Evolutionary conservation across 2,113 vertebrate species (phyloP).

Genomic region (Sus scrofa): T2T-Sscrofa CM000816.6:110132501-110133000

Average conservation of each 20-base stretch:
- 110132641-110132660: slow-evolving; percentile 34
- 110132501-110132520: not conserved
- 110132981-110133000: not conserved
- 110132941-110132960: not conserved
- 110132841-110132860: not conserved
- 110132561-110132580: not conserved
- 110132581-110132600: not conserved
- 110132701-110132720: not conserved
- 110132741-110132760: slow-evolving; percentile 10
- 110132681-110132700: not conserved
- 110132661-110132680: slow-evolving; percentile 34
- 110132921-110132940: not conserved
- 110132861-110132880: not conserved
- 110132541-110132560: slow-evolving; percentile 17
- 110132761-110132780: not conserved
- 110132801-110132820: not conserved
- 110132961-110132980: slow-evolving; percentile 1
- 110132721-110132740: not conserved
- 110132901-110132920: not conserved
- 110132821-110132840: not conserved
- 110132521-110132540: slow-evolving; percentile 10
- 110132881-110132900: not conserved
- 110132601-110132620: slow-evolving; percentile 57
- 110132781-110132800: not conserved
- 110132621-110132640: not conserved